Conservation (phyloP, 2,888 invertebrate species). For the Yponomeuta cagnagella region DNA sequence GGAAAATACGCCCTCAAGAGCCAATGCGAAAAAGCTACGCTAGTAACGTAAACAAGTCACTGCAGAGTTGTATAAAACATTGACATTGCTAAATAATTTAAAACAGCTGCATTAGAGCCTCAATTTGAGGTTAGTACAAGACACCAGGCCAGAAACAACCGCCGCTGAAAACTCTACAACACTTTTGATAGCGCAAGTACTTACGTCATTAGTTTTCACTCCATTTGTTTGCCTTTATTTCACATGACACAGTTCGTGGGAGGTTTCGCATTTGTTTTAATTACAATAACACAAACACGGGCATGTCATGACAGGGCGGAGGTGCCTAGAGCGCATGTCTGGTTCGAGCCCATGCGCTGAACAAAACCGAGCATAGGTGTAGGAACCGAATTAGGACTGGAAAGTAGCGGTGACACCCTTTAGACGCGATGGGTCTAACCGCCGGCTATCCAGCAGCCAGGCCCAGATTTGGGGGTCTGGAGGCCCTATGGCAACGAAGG, state of each 20-base stretch:
- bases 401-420: background rate
- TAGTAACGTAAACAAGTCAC: background rate
- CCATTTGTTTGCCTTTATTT: background rate
- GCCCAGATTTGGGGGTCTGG: too few relatives aligned
- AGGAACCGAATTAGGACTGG: background rate
- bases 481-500: too few relatives aligned
- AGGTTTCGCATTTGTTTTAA: conserved; percentile 14
- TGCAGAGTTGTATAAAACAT: background rate
- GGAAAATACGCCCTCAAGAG: too few relatives aligned
- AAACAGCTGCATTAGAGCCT: background rate
- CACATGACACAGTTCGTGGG: background rate
- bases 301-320: background rate
- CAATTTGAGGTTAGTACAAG: background rate
- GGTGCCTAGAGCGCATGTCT: conserved; percentile 1
- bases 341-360: background rate
- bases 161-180: background rate
- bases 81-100: background rate
- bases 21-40: too few relatives aligned
- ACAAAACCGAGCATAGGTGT: background rate
- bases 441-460: too few relatives aligned
- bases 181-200: background rate
- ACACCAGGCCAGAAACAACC: background rate
- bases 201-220: background rate
- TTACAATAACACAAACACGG: conserved; percentile 24
- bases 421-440: background rate